Percentiles rank a stretch among this genome's conserved stretches.
These are phyloP conservation scores for Limnephilus marmoratus DNA, from an alignment of 2,888 invertebrate genomes.

Conservation along the genomic window DNA sequence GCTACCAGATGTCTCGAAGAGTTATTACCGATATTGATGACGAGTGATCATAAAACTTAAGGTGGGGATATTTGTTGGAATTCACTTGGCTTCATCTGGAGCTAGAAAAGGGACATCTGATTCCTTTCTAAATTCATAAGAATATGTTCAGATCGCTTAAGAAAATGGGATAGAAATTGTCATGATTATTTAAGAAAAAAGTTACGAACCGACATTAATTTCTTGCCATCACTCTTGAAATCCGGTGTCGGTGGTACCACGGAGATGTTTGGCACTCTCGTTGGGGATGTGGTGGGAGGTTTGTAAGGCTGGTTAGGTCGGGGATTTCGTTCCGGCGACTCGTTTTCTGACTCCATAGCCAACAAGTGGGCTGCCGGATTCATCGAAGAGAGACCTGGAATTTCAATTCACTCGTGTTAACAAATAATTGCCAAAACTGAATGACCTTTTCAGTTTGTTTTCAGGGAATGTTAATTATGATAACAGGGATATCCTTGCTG, in stretches of 20 bases:
- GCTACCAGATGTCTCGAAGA: no score
- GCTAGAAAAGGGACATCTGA: neutral
- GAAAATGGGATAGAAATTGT: neutral
- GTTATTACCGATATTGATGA: no score
- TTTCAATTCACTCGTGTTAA: neutral
- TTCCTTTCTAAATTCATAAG: neutral
- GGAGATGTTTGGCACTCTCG: conserved; percentile 81
- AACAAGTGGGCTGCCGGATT: conserved; percentile 80
- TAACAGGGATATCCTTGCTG: no score
- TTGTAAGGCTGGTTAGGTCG: conserved; percentile 35
- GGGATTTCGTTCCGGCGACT: conserved; percentile 67
- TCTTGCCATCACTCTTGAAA: conserved; percentile 68
- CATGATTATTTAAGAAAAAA: neutral
- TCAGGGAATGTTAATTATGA: no score
- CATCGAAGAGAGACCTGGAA: conserved; percentile 75
- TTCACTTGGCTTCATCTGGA: neutral
- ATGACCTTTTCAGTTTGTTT: neutral
- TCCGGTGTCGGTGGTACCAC: conserved; percentile 88
- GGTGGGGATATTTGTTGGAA: neutral
- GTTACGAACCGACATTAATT: conserved; percentile 52
- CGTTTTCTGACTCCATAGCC: conserved; percentile 77
- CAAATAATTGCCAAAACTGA: neutral
- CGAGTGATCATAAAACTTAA: neutral
- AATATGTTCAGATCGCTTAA: neutral
- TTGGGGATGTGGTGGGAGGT: conserved; percentile 52